A percentile compares a stretch with the other conserved stretches of the same genome.
These are phyloP conservation scores for Fulica atra DNA, from an alignment of 2,113 vertebrate species.

Conservation along the genomic window DNA sequence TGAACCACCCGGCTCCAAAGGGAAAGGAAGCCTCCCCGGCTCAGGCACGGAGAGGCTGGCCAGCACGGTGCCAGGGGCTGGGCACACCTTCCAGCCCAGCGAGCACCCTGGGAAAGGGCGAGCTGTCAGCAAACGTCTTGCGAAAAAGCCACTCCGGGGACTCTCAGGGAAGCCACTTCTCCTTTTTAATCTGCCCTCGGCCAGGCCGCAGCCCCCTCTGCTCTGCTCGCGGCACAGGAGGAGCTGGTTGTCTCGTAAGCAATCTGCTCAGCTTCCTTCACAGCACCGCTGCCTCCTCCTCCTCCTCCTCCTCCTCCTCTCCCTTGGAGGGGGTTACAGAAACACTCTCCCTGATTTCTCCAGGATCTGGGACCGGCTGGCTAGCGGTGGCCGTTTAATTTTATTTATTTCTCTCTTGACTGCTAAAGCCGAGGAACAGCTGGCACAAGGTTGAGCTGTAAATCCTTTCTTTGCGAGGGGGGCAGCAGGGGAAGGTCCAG, in stretches of 20 bases:
- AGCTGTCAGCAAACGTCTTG: neutral
- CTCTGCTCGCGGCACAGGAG: neutral
- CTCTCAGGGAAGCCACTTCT: constrained; percentile 10
- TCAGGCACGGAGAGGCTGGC: accelerated
- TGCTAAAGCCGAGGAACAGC: constrained; percentile 69
- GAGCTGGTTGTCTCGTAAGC: neutral
- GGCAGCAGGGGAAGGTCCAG: constrained; percentile 30
- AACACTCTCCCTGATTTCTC: constrained; percentile 64
- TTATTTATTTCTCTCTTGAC: constrained; percentile 74
- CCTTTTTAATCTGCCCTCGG: constrained; percentile 11
- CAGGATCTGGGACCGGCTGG: neutral
- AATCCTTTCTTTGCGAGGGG: constrained; percentile 74
- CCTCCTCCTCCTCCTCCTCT: constrained; percentile 28
- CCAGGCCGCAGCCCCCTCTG: neutral
- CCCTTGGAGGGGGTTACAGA: neutral
- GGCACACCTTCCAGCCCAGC: neutral
- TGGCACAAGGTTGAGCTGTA: constrained; percentile 73
- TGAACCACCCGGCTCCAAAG: neutral
- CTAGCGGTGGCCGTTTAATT: constrained; percentile 61
- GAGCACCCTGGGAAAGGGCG: neutral
- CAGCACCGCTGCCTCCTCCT: neutral
- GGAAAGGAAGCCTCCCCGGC: neutral
- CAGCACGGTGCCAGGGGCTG: neutral
- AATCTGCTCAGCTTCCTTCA: neutral
- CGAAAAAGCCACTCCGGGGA: neutral